A percentile compares a stretch with the other conserved stretches of the same genome.
These are phyloP conservation scores for Homalodisca vitripennis DNA, from an alignment of 1,140 invertebrate genomes.

Conservation along the genomic window DNA sequence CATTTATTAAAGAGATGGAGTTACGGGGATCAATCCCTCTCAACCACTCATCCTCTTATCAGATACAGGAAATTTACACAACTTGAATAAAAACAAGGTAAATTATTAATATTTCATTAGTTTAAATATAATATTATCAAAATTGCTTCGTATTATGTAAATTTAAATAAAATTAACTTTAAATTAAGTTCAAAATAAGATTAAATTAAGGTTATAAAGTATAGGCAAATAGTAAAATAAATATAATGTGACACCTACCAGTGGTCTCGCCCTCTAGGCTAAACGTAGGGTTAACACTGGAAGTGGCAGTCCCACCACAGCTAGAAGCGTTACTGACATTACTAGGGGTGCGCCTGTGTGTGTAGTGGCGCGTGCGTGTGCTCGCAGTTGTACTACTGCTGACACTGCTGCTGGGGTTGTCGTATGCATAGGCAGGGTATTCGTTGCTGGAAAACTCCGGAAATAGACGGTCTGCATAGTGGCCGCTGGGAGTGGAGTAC, in stretches of 20 bases:
- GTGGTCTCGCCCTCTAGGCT: conserved; percentile 52
- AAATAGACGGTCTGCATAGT: conserved; percentile 35
- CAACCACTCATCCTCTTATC: no score
- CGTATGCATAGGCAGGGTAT: conserved; percentile 52
- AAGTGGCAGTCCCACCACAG: conserved; percentile 51
- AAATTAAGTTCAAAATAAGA: no score
- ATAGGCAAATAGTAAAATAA: neutral
- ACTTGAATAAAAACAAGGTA: no score
- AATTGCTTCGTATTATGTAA: no score
- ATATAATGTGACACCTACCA: neutral
- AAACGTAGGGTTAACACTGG: conserved; percentile 64
- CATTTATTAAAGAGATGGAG: no score
- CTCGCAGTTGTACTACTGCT: conserved; percentile 53
- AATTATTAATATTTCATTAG: no score
- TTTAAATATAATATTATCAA: no score
- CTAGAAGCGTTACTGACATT: conserved; percentile 68
- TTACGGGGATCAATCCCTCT: no score
- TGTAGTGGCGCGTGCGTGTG: conserved; percentile 48
- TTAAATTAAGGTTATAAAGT: no score
- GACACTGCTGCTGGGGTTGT: conserved; percentile 55
- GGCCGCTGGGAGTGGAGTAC: conserved; percentile 31
- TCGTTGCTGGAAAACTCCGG: conserved; percentile 19
- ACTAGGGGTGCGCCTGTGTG: conserved; percentile 65
- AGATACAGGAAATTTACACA: no score
- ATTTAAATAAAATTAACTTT: no score